Evolutionary conservation across 2,888 invertebrate genomes (phyloP), one percentile per base, ranked within the genome.

Genomic region (Orthosia gothica): DNA sequence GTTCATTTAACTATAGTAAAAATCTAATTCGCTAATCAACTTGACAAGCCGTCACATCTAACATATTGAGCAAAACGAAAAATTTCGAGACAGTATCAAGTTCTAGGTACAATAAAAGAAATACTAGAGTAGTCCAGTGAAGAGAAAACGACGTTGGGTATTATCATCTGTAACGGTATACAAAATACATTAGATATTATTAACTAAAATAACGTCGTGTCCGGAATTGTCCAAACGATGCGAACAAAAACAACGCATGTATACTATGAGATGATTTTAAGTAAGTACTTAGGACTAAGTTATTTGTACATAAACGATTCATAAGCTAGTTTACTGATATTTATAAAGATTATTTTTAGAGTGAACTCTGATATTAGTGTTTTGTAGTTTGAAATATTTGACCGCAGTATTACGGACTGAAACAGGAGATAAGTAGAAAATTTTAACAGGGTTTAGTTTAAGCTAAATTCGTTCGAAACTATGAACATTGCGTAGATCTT

Each of bases 111-210:
- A 71, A 71, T 79, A 52, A 74, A 67, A 66, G 61, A 72, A 78
- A 73, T 76, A 81, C 81, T 83, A 79, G 63, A 59, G 68, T 71
- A 69, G 77, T 88, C 85, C 88, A 90, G 89, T 89, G 89, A 89
- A 89, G 55, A 89, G 89, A 89, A 70, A 89, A 90, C 89, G 88
- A 86, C 81, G 82, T 88, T 88, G 81, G 86, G 84, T 66, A 69
- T 80, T 66, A 69, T 80, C 69, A 76, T 82, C 40, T 76, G 76
- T 50, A 81, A 79, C 82, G 76, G 79, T 79, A 73, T 85, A 78
- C 75, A 83, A 81, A 83, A 82, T 79, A 87, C 81, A 77, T 81
- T 79, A 79, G 70, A 72, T 64, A 87, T 40, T 74, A 85, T 74
- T n/a, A 76, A 76, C 80, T 83, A 83, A 72, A 74, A 47, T 81